Evolutionary conservation across 2,888 invertebrate species (phyloP).

Genomic region (Bembecia ichneumoniformis): DNA sequence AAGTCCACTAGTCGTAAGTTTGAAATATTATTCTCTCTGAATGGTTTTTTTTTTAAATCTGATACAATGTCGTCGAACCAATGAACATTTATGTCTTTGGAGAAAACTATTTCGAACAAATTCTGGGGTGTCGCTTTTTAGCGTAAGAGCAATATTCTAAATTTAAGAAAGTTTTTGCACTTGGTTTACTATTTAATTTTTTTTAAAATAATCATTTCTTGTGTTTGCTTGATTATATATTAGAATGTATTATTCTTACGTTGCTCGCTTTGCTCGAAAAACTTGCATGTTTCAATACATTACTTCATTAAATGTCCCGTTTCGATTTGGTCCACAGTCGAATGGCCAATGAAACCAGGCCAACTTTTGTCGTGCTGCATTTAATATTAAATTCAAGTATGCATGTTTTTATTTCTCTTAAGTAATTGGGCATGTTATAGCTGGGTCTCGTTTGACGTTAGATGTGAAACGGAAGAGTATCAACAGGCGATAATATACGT

Average conservation of each 20-base stretch:
- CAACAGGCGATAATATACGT: background rate
- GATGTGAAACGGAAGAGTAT: background rate
- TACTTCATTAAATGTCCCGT: conserved; percentile 2
- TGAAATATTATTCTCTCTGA: no score
- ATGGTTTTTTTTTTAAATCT: no score
- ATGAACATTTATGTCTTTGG: no score
- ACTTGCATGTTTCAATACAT: conserved; percentile 20
- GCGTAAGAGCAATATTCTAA: background rate
- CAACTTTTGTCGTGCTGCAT: no score
- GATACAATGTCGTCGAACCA: no score
- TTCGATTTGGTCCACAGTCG: background rate
- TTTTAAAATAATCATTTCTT: background rate
- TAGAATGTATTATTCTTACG: conserved; percentile 23
- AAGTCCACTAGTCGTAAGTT: no score
- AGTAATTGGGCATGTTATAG: background rate
- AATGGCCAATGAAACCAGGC: no score
- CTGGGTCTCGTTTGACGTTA: background rate
- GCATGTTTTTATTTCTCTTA: no score
- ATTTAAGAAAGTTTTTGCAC: background rate
- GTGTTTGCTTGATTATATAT: background rate
- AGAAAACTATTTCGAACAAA: no score
- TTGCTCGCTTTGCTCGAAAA: conserved; percentile 20
- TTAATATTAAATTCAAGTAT: no score
- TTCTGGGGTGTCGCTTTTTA: background rate
- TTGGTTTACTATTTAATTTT: background rate